phyloP scores from a whole-genome alignment of 1,140 invertebrate genomes.

The Bradysia coprophila region DNA sequence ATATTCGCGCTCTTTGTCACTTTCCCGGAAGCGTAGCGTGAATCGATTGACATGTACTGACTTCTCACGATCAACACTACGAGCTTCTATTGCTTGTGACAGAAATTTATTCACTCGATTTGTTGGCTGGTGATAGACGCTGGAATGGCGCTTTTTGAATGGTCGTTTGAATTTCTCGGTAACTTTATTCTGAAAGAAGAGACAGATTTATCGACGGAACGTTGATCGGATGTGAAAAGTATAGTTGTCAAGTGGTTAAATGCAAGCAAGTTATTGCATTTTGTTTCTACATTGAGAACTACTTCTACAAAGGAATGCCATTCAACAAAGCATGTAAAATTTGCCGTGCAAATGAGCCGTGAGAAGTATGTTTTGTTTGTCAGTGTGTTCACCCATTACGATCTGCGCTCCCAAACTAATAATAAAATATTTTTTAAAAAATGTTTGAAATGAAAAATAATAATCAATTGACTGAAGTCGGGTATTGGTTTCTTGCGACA shows the following conservation, averaged over 20 bases:
- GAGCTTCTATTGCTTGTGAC: conserved; percentile 75
- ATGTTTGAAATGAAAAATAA: too few species aligned
- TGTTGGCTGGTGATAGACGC: conserved; percentile 65
- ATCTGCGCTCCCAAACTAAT: too few species aligned
- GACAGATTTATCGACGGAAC: conserved; percentile 3
- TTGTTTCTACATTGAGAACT: not conserved
- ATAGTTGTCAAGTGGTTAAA: conserved; percentile 6
- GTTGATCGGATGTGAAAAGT: conserved; percentile 3
- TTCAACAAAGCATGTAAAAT: too few species aligned
- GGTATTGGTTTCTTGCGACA: too few species aligned
- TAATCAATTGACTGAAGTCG: too few species aligned
- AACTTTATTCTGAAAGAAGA: conserved; percentile 51
- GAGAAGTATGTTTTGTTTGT: too few species aligned
- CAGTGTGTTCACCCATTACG: too few species aligned
- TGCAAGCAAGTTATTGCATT: conserved; percentile 8
- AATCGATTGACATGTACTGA: conserved; percentile 68
- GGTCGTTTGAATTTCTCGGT: conserved; percentile 74
- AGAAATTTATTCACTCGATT: conserved; percentile 84
- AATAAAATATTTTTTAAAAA: too few species aligned
- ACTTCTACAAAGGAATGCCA: not conserved
- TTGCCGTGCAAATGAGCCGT: too few species aligned
- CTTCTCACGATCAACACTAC: conserved; percentile 76
- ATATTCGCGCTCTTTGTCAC: conserved; percentile 48
- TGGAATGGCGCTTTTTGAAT: conserved; percentile 71
- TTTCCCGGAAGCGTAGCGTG: conserved; percentile 67